These are phyloP conservation scores for Fragum fragum DNA, from an alignment of 2,888 invertebrate species.

Conservation along the genomic window DNA sequence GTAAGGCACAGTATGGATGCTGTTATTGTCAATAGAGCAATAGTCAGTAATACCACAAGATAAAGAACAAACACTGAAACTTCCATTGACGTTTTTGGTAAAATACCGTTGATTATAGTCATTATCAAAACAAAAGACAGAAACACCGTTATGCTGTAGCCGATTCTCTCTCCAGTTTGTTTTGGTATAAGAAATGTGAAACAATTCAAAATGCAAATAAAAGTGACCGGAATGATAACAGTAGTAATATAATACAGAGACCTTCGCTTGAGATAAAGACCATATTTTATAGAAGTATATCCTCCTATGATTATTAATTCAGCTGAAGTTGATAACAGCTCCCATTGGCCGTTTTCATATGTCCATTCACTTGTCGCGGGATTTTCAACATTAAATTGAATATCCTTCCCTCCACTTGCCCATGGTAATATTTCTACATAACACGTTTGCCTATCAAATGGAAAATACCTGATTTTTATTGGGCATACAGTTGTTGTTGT, in stretches of 20 bases:
- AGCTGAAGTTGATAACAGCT: not conserved
- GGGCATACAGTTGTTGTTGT: not conserved
- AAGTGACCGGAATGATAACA: not conserved
- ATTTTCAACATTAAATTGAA: not conserved
- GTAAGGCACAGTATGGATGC: not conserved
- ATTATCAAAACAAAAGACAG: conserved; percentile 1
- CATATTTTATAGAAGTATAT: not conserved
- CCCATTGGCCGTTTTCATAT: conserved; percentile 14
- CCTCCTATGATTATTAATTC: not conserved
- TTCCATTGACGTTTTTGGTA: conserved; percentile 16
- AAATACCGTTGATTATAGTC: not conserved
- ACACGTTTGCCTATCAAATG: conserved; percentile 15
- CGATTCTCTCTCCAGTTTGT: conserved; percentile 5
- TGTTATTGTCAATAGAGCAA: not conserved
- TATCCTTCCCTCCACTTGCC: not conserved
- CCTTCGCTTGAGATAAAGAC: not conserved
- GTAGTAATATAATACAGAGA: conserved; percentile 2
- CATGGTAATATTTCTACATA: not conserved
- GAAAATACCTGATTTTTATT: not conserved
- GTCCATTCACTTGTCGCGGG: not conserved
- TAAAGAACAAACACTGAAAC: not conserved
- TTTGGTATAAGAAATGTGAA: conserved; percentile 2
- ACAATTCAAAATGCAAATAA: conserved; percentile 8
- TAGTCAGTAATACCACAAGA: not conserved
- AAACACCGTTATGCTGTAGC: not conserved